Conservation (phyloP, 2,888 invertebrate species). For the Sinohyriopsis cumingii region DNA sequence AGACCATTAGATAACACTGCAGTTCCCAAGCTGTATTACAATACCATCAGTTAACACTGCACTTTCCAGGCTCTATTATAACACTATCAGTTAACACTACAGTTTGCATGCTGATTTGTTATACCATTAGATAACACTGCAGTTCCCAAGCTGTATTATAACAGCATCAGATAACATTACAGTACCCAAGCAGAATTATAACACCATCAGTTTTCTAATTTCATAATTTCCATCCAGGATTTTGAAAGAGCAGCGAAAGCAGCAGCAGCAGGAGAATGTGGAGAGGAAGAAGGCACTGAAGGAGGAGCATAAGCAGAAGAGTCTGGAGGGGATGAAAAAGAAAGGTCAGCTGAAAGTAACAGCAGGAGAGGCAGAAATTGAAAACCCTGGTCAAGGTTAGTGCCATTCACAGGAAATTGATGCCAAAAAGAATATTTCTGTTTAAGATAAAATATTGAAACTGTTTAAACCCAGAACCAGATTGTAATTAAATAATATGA, state of each 20-base stretch:
- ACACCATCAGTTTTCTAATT: too few species aligned
- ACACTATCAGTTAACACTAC: too few species aligned
- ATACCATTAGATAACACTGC: too few species aligned
- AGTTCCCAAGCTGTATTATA: too few species aligned
- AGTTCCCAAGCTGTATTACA: too few species aligned
- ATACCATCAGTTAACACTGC: too few species aligned
- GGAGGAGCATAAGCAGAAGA: slow-evolving; percentile 56
- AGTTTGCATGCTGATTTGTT: too few species aligned
- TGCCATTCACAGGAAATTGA: not conserved
- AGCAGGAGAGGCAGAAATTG: slow-evolving; percentile 20
- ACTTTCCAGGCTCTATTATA: too few species aligned
- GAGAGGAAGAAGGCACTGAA: slow-evolving; percentile 79
- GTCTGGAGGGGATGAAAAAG: slow-evolving; percentile 60
- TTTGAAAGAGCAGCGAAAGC: slow-evolving; percentile 85
- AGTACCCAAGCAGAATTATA: too few species aligned
- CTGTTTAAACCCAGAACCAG: not conserved
- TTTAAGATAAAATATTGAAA: not conserved
- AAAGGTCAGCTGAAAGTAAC: slow-evolving; percentile 12
- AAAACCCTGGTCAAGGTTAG: slow-evolving; percentile 3
- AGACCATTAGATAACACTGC: too few species aligned
- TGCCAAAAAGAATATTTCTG: not conserved
- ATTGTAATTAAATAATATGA: not conserved
- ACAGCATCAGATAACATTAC: too few species aligned
- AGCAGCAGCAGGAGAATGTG: slow-evolving; percentile 82
- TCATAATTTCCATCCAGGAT: slow-evolving; percentile 72